phyloP scores from a whole-genome alignment of 2,888 invertebrate genomes.

The Drosophila hawaiiensis region DNA sequence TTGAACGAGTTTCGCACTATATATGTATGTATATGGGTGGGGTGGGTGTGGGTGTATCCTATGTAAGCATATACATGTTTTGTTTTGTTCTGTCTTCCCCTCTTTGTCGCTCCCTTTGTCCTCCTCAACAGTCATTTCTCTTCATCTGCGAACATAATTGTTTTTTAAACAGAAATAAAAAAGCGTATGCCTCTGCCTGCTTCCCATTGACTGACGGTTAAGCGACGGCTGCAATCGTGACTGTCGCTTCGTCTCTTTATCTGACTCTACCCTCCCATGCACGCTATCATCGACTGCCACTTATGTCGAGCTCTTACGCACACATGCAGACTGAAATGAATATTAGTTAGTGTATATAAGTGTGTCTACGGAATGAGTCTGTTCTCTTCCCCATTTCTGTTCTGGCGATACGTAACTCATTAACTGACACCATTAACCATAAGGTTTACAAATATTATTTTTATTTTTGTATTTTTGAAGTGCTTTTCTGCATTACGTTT shows the following conservation, averaged over 20 bases:
- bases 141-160: conserved; percentile 40
- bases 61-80: neutral
- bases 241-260: conserved; percentile 3
- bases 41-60: neutral
- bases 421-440: conserved; percentile 29
- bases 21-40: neutral
- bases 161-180: conserved; percentile 41
- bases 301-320: conserved; percentile 19
- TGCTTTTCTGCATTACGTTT: conserved; percentile 17
- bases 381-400: conserved; percentile 21
- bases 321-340: neutral
- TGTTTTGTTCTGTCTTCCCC: neutral
- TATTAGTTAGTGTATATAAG: neutral
- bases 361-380: conserved; percentile 1
- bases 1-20: neutral
- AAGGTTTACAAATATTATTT: neutral
- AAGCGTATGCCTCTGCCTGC: conserved; percentile 33
- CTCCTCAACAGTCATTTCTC: neutral
- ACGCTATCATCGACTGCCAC: conserved; percentile 22
- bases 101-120: neutral
- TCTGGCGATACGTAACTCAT: conserved; percentile 33
- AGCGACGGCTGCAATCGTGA: conserved; percentile 27
- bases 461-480: conserved; percentile 11
- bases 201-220: conserved; percentile 30
- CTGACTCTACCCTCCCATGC: neutral